Base-by-base conservation (phyloP, 1,140 invertebrate genomes). In the Drosophila nigrodunni region DNA sequence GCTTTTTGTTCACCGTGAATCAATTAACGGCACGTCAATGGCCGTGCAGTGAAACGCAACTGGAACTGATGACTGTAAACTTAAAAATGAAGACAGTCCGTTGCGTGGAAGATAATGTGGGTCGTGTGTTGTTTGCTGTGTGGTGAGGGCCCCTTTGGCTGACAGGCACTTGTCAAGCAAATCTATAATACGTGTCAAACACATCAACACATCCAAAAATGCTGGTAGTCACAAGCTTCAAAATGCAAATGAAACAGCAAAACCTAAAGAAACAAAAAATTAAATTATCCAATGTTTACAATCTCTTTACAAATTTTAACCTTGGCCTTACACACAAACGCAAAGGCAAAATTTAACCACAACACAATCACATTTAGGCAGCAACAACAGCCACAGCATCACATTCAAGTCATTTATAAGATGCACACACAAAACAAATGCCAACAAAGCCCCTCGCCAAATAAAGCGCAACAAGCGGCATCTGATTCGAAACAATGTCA, bases 271-370 rank as follows among this genome's bases (percentile, higher is more conserved):
- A 71, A 82, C 59, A 64, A 70, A 68, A 82, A 73, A 81, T 82
- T 72, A 77, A 69, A 79, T 77, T 78, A 88, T 85, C 85, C 85
- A 85, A 85, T 85, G 85, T 78, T 88, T 88, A 88, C 85, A 88
- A 88, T 88, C 85, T 88, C 86, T 88, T 88, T 88, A 88, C 85
- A 89, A 88, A 89, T 89, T 88, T 88, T 41, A 54, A 85, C 83
- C 83, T 89, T 88, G 83, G 83, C 83, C 83, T 87, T 87, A 87
- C 83, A 87, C 77, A 72, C 71, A 67, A 35, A 41, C 35, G n/a
- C 50, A 78, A 49, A 82, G 62, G 72, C 43, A 21, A 25, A 15
- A 57, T 15, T 44, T 37, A 10, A 58, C 7, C 37, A 52, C 54
- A 67, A 41, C 60, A 64, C 61, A 64, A 59, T 59, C 55, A 68